Percentiles rank a stretch among this genome's conserved stretches.
Evolutionary conservation across 2,888 invertebrate genomes (phyloP).

Genomic region (Brachynemurus nebulosus): DNA sequence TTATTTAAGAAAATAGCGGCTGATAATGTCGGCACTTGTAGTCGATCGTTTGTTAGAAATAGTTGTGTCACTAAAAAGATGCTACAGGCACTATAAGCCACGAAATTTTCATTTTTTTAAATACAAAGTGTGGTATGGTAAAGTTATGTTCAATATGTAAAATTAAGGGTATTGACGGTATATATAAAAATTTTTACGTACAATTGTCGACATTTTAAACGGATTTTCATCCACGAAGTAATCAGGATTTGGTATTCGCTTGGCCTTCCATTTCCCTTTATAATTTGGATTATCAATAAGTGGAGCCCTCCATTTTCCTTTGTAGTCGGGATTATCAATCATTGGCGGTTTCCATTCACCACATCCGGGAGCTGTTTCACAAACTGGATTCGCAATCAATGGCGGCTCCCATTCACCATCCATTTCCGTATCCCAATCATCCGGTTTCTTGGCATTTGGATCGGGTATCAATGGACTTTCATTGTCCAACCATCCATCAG

Average conservation of each 20-base stretch:
- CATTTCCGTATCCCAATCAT: slow-evolving; percentile 97
- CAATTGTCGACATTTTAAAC: slow-evolving; percentile 81
- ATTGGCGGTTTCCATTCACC: slow-evolving; percentile 78
- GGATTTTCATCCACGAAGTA: slow-evolving; percentile 84
- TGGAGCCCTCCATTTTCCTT: slow-evolving; percentile 86
- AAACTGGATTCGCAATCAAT: slow-evolving; percentile 77
- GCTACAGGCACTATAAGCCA: too few relatives aligned
- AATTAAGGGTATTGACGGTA: not conserved
- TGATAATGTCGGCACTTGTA: too few relatives aligned
- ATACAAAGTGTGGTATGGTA: not conserved
- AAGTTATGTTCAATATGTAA: slow-evolving; percentile 4
- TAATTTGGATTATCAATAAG: slow-evolving; percentile 87
- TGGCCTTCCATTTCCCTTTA: slow-evolving; percentile 88
- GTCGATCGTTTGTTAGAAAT: too few relatives aligned
- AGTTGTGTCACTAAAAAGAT: too few relatives aligned
- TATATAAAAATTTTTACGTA: slow-evolving; percentile 51
- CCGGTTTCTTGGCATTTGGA: slow-evolving; percentile 72
- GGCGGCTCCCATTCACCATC: slow-evolving; percentile 99
- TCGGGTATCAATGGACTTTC: slow-evolving; percentile 80
- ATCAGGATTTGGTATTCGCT: slow-evolving; percentile 79
- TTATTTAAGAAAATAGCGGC: too few relatives aligned
- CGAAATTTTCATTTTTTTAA: not conserved
- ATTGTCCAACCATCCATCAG: slow-evolving; percentile 85
- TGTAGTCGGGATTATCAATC: slow-evolving; percentile 80
- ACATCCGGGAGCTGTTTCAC: slow-evolving; percentile 63